Percentiles rank a stretch among this genome's conserved stretches.
Conservation (phyloP, 2,113 vertebrate species). For the Rhodinocichla rosea region DNA sequence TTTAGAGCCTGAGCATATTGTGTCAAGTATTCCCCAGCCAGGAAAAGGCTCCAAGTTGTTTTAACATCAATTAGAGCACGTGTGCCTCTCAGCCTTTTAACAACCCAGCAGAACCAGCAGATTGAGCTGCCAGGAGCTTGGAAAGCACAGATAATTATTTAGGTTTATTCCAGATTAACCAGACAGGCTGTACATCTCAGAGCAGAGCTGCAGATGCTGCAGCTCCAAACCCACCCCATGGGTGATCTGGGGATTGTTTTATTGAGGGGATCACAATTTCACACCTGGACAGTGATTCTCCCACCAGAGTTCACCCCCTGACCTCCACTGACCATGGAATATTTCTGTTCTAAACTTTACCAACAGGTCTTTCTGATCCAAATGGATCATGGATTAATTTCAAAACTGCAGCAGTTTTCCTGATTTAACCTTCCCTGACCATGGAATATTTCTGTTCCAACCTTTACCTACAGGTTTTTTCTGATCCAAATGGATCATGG, state of each 20-base stretch:
- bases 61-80: background rate
- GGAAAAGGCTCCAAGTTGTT: background rate
- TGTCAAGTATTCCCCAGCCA: background rate
- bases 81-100: background rate
- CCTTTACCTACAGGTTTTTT: background rate
- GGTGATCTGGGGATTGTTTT: background rate
- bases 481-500: background rate
- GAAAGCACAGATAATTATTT: background rate
- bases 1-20: background rate
- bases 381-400: background rate
- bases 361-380: background rate
- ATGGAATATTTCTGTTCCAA: background rate
- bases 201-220: background rate
- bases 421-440: background rate
- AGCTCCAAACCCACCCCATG: background rate
- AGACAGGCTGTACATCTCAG: background rate
- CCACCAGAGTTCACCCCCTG: background rate
- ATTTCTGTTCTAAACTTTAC: background rate
- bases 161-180: background rate
- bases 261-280: background rate
- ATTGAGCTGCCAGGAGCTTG: background rate
- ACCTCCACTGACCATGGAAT: background rate
- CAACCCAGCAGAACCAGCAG: background rate
- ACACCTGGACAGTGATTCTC: background rate
- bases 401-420: background rate